These are phyloP conservation scores for Engystomops pustulosus DNA, from an alignment of 2,113 vertebrate genomes.

Conservation along the genomic window DNA sequence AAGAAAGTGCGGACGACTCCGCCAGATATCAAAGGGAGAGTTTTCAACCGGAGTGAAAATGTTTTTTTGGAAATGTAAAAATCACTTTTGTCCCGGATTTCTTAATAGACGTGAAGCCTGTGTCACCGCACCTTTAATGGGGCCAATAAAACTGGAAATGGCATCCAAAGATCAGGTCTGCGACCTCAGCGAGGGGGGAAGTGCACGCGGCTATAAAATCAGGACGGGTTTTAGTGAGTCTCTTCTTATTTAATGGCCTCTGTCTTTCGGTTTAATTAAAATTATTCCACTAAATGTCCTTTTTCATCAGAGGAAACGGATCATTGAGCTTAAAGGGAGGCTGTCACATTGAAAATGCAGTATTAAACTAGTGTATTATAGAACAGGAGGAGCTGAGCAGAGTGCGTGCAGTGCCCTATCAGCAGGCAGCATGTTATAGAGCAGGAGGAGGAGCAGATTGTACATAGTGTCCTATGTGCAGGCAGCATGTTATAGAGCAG, in stretches of 20 bases:
- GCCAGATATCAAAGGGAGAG: conserved; percentile 39
- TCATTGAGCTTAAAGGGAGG: background rate
- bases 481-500: no score
- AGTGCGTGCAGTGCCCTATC: no score
- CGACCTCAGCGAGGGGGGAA: background rate
- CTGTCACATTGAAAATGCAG: background rate
- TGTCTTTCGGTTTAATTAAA: conserved; percentile 16
- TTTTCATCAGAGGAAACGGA: background rate
- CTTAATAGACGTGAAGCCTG: background rate
- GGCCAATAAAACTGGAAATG: background rate
- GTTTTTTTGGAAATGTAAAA: background rate
- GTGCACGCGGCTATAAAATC: background rate
- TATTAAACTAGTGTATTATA: no score
- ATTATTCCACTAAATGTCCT: background rate
- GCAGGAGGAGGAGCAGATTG: no score
- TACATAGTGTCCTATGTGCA: no score
- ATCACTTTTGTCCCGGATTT: background rate
- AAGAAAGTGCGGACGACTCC: conserved; percentile 23
- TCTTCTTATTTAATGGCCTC: background rate
- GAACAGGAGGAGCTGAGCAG: no score
- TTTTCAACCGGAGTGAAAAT: background rate
- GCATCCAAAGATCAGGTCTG: background rate
- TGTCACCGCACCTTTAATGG: background rate
- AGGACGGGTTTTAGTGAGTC: background rate
- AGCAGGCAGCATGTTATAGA: no score